Base-by-base conservation (phyloP, 2,888 invertebrate species). In the Caenorhabditis sp. region DNA sequence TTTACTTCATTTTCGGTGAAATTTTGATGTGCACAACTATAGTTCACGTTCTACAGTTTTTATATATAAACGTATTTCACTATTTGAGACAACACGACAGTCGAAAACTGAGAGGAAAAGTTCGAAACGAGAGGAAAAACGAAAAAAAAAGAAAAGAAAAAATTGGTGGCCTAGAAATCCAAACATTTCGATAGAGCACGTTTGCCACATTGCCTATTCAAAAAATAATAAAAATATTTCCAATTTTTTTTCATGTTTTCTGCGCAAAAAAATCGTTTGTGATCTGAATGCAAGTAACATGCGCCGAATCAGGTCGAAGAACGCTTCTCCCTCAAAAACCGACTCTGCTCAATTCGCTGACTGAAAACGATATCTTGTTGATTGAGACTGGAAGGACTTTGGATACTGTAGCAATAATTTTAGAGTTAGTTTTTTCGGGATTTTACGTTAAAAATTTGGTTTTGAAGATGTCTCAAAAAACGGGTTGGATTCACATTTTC, bases 381-480 rank as follows among this genome's bases (percentile, higher is more conserved):
- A 57, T 71, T 5, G 27, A 49, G 24, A 57, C 59, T 19, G 57
- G 55, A 55, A 21, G 70, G 24, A 60, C 55, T 26, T 14, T 62
- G 14, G 62, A 60, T 19, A 60, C 63, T 1, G 58, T 71, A 37
- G 4, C 49, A 0, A 37, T 62, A 4, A 51, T 71, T 43, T 27
- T 66, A 37, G 43, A 62, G 70, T 70, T 19, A 36, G 65, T 49
- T 26, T 62, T 59, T 6, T 53, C 1, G 12, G 1, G 24, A 21
- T 5, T 3, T 23, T 19, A 6, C 2, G 24, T 53, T 6, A 23
- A 31, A 17, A 53, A 65, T 43, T 21, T 17, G 2, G 17, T 14
- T 36, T 65, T 66, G 19, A 55, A 70, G 70, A 43, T 71, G 70
- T 66, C 55, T 71, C n/a, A 50, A 59, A 59, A 54, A 63, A 14